phyloP scores from a whole-genome alignment of 1,140 invertebrate species.

The Zaprionus lachaisei region DNA sequence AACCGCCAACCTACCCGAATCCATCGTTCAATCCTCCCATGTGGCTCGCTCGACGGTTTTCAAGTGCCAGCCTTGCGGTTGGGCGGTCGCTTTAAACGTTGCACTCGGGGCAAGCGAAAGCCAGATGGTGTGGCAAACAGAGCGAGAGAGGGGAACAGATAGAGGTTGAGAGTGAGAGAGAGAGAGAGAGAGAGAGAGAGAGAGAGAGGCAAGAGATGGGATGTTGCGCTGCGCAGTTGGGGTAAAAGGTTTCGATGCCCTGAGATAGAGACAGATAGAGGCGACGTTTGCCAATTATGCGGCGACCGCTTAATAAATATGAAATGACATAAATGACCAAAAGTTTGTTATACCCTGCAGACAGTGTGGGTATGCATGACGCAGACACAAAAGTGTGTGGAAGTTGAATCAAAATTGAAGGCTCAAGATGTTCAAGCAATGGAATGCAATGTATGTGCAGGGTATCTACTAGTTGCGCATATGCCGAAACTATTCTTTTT shows the following conservation, averaged over 20 bases:
- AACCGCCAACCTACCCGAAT: not conserved
- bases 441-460: not conserved
- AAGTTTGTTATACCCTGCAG: conserved; percentile 21
- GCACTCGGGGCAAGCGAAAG: conserved; percentile 11
- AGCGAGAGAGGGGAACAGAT: not conserved
- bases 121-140: no score
- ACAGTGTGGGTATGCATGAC: not conserved
- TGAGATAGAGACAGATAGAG: conserved; percentile 22
- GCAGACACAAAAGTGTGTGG: not conserved
- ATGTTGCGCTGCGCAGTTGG: not conserved
- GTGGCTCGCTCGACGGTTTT: conserved; percentile 25
- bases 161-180: no score
- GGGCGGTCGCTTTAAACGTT: conserved; percentile 29
- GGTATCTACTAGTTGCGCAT: not conserved
- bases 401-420: no score
- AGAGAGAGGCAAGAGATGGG: not conserved
- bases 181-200: no score
- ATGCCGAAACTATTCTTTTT: not conserved
- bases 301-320: conserved; percentile 74
- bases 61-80: conserved; percentile 28
- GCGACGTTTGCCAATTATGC: conserved; percentile 71
- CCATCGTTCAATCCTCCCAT: conserved; percentile 1
- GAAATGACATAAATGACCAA: conserved; percentile 78
- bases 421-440: no score
- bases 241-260: conserved; percentile 10